These are phyloP conservation scores for Rhagonycha lutea DNA, from an alignment of 2,888 invertebrate genomes.

Conservation along the genomic window DNA sequence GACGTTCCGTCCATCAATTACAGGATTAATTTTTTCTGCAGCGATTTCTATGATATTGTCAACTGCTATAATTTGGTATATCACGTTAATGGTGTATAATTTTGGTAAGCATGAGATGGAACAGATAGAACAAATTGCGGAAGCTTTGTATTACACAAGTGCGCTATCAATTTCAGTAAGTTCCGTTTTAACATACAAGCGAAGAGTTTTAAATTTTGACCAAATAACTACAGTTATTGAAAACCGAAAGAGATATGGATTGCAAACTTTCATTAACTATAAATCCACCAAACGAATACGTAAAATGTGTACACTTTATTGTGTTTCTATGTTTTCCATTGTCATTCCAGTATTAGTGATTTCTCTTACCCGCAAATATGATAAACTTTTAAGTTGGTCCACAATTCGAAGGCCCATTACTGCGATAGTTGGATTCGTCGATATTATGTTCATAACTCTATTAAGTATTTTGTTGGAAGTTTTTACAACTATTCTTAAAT, in stretches of 20 bases:
- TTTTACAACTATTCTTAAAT: neutral
- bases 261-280: neutral
- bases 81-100: neutral
- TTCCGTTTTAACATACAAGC: neutral
- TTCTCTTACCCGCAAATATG: neutral
- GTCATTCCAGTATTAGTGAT: neutral
- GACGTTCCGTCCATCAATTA: neutral
- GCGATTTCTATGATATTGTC: neutral
- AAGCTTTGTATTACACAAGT: neutral
- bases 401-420: conserved; percentile 1
- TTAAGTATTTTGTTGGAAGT: neutral
- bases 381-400: neutral
- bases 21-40: neutral
- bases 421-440: conserved; percentile 2
- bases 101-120: neutral
- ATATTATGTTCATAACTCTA: neutral
- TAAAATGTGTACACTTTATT: neutral
- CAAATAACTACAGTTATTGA: neutral
- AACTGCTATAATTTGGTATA: neutral
- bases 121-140: neutral
- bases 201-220: neutral
- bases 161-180: neutral
- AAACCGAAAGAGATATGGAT: conserved; percentile 1
- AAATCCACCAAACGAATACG: neutral
- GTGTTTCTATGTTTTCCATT: neutral